Evolutionary conservation across 1,140 invertebrate genomes (phyloP), one percentile per base, ranked within the genome.

Genomic region (Helicoverpa zea): DNA sequence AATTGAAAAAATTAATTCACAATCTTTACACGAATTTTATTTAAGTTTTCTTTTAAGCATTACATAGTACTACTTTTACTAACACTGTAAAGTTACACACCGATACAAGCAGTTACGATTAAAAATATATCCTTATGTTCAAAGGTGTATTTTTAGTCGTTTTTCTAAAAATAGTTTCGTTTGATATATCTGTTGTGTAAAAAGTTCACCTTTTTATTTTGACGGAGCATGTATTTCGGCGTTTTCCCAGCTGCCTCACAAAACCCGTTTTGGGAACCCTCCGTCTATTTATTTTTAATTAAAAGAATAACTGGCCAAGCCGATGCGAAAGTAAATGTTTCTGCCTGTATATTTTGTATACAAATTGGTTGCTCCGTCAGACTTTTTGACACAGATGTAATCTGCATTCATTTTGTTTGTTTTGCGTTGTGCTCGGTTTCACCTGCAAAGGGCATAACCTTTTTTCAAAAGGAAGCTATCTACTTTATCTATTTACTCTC

Each of bases 301-400:
- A 64, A 64, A 64, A 64, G 61, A 64, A 64, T 47, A 64, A 47
- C 59, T 23, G 29, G 59, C 59, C 59, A 63, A 35, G 12, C 29
- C 11, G 56, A 58, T 18, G 56, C 1, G 1, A 23, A 14, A 63
- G 23, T 12, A 63, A 63, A 63, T 30, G 29, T 11, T 35, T 63
- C 59, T 10, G 29, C 2, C 13, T 63, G 59, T 35, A 12, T 14
- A 5, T 63, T 63, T 63, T 30, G 13, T 14, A 63, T 35, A 11
- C n/a, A 64, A 43, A 16, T 43, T 35, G 10, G 16, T 64, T n/a
- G 14, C n/a, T 11, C 43, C 14, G 35, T n/a, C 10, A 7, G 35
- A 13, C 13, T 64, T n/a, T 64, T 7, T 43, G 61, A 16, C 61
- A 14, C 56, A 18, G 56, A 58, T 58, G 56, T 58, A 11, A 23